Evolutionary conservation across 1,140 invertebrate genomes (phyloP).

Genomic region (Brachionus plicatilis): DNA sequence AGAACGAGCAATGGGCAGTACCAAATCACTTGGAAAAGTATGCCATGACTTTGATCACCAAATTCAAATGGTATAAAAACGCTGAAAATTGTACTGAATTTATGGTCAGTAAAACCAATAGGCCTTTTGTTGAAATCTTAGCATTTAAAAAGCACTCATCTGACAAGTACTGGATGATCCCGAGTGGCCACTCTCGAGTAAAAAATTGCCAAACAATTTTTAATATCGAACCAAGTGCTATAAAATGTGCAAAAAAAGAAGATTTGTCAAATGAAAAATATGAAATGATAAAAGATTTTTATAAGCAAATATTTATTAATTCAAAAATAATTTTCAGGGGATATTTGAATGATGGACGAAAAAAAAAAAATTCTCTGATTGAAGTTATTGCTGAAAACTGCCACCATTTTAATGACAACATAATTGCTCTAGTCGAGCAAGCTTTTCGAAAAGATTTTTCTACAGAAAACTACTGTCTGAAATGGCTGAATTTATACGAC

Average conservation of each 20-base stretch:
- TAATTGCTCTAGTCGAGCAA: not conserved
- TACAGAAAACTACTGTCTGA: not conserved
- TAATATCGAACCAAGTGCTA: not conserved
- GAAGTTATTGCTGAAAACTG: conserved; percentile 13
- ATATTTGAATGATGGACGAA: not conserved
- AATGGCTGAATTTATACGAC: not conserved
- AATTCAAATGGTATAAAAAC: not conserved
- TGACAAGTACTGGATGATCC: conserved; percentile 1
- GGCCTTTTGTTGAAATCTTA: conserved; percentile 18
- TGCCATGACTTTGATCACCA: not conserved
- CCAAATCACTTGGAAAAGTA: not conserved
- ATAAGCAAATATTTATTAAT: not conserved
- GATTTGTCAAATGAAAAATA: not conserved
- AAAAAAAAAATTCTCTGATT: not conserved
- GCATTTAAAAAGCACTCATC: conserved; percentile 2
- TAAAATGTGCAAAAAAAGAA: not conserved
- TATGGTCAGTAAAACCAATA: not conserved
- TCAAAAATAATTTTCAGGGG: conserved; percentile 12
- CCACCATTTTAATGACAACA: conserved; percentile 7
- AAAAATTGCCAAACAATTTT: not conserved
- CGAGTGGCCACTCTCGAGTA: not conserved
- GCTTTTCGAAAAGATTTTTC: not conserved
- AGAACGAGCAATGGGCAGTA: not conserved
- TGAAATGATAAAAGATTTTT: not conserved
- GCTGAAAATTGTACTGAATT: not conserved